Base-by-base conservation (phyloP, 1,140 invertebrate genomes). In the Bicyclus anynana region DNA sequence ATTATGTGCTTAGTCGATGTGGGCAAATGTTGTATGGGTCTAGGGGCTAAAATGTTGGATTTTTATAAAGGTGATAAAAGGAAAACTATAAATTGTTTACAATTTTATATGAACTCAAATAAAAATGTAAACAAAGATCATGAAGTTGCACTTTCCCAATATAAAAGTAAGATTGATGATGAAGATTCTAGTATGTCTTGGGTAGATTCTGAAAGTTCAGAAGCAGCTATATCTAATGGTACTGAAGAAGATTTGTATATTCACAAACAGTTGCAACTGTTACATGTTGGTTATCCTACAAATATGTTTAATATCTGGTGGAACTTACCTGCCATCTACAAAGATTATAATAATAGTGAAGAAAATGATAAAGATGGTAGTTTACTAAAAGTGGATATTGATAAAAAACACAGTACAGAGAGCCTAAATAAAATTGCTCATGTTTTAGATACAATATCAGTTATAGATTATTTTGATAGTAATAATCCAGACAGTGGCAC, bases 1-100 rank as follows among this genome's bases (percentile, higher is more conserved):
- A 87, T 94, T 13, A 82, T 95, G 62, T 91, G 92, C 16, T 72
- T 94, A 13, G 91, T 92, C 16, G 94, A 95, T 83, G 91, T 90
- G 49, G 90, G 91, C 44, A 89, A 81, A 17, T 90, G 91, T 37
- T 80, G 91, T 68, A 80, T 91, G 59, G 76, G 87, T 17, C 74
- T 89, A 35, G 73, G 92, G 17, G 80, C 78, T 20, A 81, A 79
- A 49, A 72, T 92, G 33, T 84, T 93, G 53, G 80, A 92, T 58
- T 89, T 82, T 37, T 91, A 90, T 68, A 89, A 84, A 17, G 92
- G 93, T 10, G 94, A 95, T 86, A 89, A 94, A 47, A 90, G 94
- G 51, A 93, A 92, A 81, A 92, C 93, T 20, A 81, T 95, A 33
- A 88, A 94, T 53, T 92, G 93, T 65, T 80, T 95, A 53, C 94